phyloP scores from a whole-genome alignment of 2,797 vertebrate species.

The Sebastes vulpes region DNA sequence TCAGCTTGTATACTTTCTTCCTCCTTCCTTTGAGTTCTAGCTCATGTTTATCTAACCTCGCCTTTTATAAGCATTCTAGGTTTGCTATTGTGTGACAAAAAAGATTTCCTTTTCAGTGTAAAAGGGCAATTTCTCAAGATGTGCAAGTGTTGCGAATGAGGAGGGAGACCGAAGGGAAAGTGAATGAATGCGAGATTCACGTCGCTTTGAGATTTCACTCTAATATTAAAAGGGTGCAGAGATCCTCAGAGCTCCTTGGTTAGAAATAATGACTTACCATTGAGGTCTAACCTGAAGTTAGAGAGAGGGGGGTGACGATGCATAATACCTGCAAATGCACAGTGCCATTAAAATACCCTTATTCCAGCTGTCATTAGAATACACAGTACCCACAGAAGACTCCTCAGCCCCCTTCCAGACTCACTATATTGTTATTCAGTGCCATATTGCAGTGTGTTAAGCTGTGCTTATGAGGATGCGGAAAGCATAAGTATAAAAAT shows the following conservation, averaged over 20 bases:
- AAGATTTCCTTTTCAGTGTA: neutral
- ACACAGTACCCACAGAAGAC: conserved; percentile 22
- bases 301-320: neutral
- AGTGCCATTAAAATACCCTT: conserved; percentile 38
- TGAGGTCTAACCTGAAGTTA: conserved; percentile 42
- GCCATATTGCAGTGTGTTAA: conserved; percentile 38
- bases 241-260: conserved; percentile 37
- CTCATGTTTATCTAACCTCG: conserved; percentile 41
- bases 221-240: conserved; percentile 64
- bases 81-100: conserved; percentile 20
- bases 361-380: conserved; percentile 46
- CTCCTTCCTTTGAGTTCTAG: neutral
- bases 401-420: conserved; percentile 11
- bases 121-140: conserved; percentile 33
- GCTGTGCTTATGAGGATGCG: conserved; percentile 24
- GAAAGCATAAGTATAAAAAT: conserved; percentile 29
- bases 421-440: conserved; percentile 24
- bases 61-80: neutral
- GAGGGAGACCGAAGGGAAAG: conserved; percentile 17
- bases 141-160: conserved; percentile 26
- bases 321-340: conserved; percentile 45
- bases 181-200: conserved; percentile 53
- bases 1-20: neutral
- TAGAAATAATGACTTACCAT: conserved; percentile 64
- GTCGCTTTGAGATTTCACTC: conserved; percentile 61